A percentile compares a stretch with the other conserved stretches of the same genome.
These are phyloP conservation scores for Helicoverpa assulta DNA, from an alignment of 2,888 invertebrate genomes.

Conservation along the genomic window DNA sequence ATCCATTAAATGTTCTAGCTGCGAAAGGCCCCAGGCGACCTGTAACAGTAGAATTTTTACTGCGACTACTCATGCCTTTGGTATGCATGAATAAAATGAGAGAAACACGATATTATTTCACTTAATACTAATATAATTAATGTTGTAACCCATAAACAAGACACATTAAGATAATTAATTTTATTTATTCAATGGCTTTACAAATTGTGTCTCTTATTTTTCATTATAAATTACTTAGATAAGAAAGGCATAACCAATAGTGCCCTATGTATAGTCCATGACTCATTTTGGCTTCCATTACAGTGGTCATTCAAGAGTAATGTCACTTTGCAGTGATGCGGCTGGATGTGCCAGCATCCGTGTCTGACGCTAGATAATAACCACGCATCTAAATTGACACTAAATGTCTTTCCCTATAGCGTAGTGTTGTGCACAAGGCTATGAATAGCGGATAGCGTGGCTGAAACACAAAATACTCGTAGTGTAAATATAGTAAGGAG, in stretches of 20 bases:
- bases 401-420: constrained; percentile 49
- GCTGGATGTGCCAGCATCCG: constrained; percentile 39
- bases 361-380: constrained; percentile 59
- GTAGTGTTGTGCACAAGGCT: constrained; percentile 36
- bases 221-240: constrained; percentile 13
- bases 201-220: constrained; percentile 3
- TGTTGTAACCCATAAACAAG: constrained; percentile 6
- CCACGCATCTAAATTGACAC: constrained; percentile 65
- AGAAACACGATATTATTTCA: not conserved
- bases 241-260: not conserved
- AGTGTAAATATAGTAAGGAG: not conserved
- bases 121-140: not conserved
- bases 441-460: constrained; percentile 21
- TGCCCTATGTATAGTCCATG: constrained; percentile 6
- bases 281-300: constrained; percentile 4
- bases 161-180: constrained; percentile 10
- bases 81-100: not conserved
- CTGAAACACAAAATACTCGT: not conserved
- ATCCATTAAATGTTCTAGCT: not conserved
- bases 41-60: not conserved
- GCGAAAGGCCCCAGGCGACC: not conserved
- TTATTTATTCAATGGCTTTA: constrained; percentile 27
- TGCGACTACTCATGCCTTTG: not conserved
- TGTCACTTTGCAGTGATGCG: constrained; percentile 33
- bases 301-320: constrained; percentile 41